Base-by-base conservation (phyloP, 2,797 vertebrate genomes). In the Scarus forsteni region DNA sequence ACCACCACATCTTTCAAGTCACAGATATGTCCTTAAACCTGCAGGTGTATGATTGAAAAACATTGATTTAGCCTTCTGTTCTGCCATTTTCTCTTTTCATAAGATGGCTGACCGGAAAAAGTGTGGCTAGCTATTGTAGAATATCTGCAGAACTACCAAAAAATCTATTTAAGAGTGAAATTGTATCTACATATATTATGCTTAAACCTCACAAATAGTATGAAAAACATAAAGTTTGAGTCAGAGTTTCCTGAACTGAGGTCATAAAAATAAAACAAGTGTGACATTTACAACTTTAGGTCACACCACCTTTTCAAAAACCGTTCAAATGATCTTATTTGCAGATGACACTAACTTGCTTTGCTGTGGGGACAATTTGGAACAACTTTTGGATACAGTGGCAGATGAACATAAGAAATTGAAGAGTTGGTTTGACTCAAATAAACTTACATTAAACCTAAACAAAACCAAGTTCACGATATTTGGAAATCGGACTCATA, bases 1-100 rank as follows among this genome's bases (percentile, higher is more conserved):
- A 91, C 91, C 91, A 88, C 87, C 35, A 38, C 8, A 35, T 52
- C 78, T 58, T 83, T 82, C 92, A 85, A 91, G 83, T 92, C 90
- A 92, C 73, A 80, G 18, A 46, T 42, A 70, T 76, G 48, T 12
- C 6, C 74, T 54, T 51, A 43, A 76, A 80, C 79, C 46, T 70
- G 44, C 68, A 62, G 51, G 66, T 52, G 65, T 52, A 38, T 43
- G 55, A 43, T 80, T 65, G 67, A 69, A 68, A 68, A n/a, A 70
- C 76, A 85, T 70, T 81, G 73, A 85, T 85, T 88, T 75, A 70
- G 50, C 53, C 51, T 54, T 46, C 53, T 44, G 50, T 81, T 68
- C 76, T 76, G 57, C 75, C 83, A 81, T 77, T 27, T 69, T 35
- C 44, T 71, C 11, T 54, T 43, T 48, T 27, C 2, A 27, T 27